A percentile compares a stretch with the other conserved stretches of the same genome.
Conservation (phyloP, 2,113 vertebrate genomes). For the Lepisosteus oculatus region DNA sequence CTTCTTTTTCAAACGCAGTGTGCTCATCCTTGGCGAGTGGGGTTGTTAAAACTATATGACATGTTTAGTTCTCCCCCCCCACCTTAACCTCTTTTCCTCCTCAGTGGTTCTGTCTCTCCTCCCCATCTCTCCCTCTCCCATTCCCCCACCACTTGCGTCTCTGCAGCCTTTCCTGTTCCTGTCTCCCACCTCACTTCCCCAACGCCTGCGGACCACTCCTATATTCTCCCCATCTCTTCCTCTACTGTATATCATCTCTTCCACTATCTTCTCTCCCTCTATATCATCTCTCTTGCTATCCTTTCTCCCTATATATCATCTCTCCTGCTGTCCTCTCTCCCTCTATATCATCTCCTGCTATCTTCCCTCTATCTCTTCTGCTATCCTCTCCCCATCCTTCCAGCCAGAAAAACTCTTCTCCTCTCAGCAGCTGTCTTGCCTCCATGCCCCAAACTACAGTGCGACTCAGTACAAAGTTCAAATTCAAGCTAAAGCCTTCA, state of each 20-base stretch:
- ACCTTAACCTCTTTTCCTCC: background rate
- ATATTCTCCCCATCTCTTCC: background rate
- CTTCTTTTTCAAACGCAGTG: background rate
- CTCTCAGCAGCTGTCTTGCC: background rate
- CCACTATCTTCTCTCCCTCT: too few species aligned
- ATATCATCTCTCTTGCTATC: too few species aligned
- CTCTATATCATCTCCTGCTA: background rate
- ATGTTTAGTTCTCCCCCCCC: background rate
- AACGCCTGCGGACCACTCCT: too few species aligned
- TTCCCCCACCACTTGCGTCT: background rate
- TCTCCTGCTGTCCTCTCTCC: slow-evolving; percentile 18
- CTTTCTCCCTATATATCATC: too few species aligned
- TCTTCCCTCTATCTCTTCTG: background rate
- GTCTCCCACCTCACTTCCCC: slow-evolving; percentile 4
- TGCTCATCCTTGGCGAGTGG: too few species aligned
- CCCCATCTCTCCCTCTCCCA: background rate
- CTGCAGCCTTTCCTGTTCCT: background rate
- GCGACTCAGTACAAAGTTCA: slow-evolving; percentile 15
- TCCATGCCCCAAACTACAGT: too few species aligned
- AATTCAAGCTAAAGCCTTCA: slow-evolving; percentile 12
- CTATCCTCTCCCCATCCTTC: background rate
- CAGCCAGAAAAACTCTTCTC: background rate
- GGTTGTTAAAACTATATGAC: too few species aligned
- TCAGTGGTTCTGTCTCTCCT: background rate
- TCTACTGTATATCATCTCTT: background rate